A percentile compares a stretch with the other conserved stretches of the same genome.
These are phyloP conservation scores for Cottus gobio DNA, from an alignment of 2,113 vertebrate species.

Conservation along the genomic window DNA sequence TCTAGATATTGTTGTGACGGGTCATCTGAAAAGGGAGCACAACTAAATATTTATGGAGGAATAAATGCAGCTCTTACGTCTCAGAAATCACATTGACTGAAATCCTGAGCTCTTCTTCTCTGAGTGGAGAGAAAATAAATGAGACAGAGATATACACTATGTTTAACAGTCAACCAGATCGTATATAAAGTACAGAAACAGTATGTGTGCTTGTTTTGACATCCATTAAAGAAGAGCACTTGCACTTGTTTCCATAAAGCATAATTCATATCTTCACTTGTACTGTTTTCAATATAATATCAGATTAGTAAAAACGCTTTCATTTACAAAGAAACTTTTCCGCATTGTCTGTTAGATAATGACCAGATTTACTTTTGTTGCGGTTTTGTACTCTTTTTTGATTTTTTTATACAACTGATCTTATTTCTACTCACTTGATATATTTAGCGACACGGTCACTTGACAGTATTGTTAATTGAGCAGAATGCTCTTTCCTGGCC, in stretches of 20 bases:
- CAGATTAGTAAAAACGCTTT: background rate
- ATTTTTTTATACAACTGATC: background rate
- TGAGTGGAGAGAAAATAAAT: constrained; percentile 53
- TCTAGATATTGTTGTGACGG: background rate
- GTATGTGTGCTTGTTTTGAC: background rate
- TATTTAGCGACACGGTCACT: background rate
- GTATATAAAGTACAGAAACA: background rate
- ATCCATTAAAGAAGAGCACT: background rate
- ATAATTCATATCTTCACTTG: background rate
- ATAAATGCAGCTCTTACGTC: constrained; percentile 70
- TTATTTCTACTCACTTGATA: background rate
- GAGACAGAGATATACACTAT: background rate
- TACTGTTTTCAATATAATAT: background rate
- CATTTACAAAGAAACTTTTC: background rate
- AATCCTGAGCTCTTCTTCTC: constrained; percentile 77
- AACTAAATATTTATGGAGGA: constrained; percentile 1
- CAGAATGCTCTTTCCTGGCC: background rate
- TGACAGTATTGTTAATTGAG: background rate
- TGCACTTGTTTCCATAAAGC: background rate
- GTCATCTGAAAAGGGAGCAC: background rate
- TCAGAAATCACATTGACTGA: constrained; percentile 76
- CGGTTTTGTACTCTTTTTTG: background rate
- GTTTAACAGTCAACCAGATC: background rate
- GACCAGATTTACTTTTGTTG: background rate
- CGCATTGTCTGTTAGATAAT: background rate